These are phyloP conservation scores for Empis stercorea DNA, from an alignment of 2,888 invertebrate species.

Conservation along the genomic window DNA sequence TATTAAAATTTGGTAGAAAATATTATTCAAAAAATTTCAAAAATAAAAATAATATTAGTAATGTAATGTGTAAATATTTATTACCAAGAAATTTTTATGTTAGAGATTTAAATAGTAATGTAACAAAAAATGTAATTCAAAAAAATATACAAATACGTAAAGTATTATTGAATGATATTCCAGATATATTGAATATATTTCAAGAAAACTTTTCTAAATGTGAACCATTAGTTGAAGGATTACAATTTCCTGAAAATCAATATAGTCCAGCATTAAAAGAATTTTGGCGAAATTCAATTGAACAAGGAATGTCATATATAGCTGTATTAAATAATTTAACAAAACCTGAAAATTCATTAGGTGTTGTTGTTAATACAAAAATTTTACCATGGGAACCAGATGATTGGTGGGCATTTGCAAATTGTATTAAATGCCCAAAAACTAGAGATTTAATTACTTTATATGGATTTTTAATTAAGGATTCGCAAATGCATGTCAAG, in stretches of 20 bases:
- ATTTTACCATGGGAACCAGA: not conserved
- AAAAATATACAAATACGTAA: too few relatives aligned
- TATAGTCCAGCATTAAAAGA: not conserved
- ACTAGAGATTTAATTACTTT: slow-evolving; percentile 3
- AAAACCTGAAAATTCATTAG: not conserved
- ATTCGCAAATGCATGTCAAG: not conserved
- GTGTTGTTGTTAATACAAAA: not conserved
- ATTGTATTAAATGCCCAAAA: slow-evolving; percentile 5
- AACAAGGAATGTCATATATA: not conserved
- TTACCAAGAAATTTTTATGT: too few relatives aligned
- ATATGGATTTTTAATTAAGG: slow-evolving; percentile 1
- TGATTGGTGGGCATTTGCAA: not conserved
- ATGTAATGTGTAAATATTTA: too few relatives aligned
- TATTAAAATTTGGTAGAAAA: too few relatives aligned
- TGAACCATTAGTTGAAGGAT: not conserved
- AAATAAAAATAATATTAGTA: too few relatives aligned
- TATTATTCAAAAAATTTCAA: too few relatives aligned
- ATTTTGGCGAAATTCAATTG: not conserved
- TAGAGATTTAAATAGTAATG: too few relatives aligned
- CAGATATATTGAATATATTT: too few relatives aligned
- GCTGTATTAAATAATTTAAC: not conserved
- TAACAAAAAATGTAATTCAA: too few relatives aligned
- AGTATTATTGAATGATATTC: too few relatives aligned
- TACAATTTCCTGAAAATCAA: not conserved
- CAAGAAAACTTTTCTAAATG: not conserved